These are phyloP conservation scores for Dioctria rufipes DNA, from an alignment of 2,888 invertebrate genomes.

Conservation along the genomic window DNA sequence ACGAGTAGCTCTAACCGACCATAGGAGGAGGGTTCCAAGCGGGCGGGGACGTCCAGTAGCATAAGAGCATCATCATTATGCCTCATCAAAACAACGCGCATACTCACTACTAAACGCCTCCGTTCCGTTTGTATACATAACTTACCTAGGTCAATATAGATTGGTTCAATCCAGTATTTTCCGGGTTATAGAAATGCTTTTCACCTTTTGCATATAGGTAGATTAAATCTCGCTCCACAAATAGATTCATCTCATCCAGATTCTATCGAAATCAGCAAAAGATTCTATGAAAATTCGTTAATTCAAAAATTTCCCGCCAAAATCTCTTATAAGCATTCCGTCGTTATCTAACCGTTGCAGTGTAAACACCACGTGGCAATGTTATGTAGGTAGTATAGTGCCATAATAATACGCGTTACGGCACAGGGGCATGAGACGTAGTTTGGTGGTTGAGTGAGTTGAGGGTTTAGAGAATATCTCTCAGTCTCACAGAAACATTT, in stretches of 20 bases:
- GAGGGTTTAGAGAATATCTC: no score
- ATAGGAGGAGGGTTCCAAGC: no score
- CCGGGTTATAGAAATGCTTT: not conserved
- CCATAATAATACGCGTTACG: no score
- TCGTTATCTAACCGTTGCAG: constrained; percentile 4
- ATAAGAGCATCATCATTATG: constrained; percentile 14
- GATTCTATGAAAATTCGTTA: constrained; percentile 1
- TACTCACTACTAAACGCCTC: not conserved
- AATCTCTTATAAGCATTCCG: not conserved
- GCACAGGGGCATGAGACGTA: no score
- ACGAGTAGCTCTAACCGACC: rapidly evolving
- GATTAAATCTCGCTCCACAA: no score
- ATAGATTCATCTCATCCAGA: no score
- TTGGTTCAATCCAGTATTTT: not conserved
- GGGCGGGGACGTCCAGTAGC: not conserved
- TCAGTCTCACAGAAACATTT: no score
- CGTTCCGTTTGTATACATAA: constrained; percentile 27
- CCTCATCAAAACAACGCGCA: constrained; percentile 3
- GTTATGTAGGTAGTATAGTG: not conserved
- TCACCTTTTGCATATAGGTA: not conserved
- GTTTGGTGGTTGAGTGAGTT: no score
- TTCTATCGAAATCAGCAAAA: not conserved
- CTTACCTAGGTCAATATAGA: constrained; percentile 35
- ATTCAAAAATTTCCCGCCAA: constrained; percentile 21
- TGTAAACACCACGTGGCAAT: constrained; percentile 31